A percentile compares a stretch with the other conserved stretches of the same genome.
Evolutionary conservation across 1,140 invertebrate species (phyloP).

Genomic region (Leptopilina boulardi): DNA sequence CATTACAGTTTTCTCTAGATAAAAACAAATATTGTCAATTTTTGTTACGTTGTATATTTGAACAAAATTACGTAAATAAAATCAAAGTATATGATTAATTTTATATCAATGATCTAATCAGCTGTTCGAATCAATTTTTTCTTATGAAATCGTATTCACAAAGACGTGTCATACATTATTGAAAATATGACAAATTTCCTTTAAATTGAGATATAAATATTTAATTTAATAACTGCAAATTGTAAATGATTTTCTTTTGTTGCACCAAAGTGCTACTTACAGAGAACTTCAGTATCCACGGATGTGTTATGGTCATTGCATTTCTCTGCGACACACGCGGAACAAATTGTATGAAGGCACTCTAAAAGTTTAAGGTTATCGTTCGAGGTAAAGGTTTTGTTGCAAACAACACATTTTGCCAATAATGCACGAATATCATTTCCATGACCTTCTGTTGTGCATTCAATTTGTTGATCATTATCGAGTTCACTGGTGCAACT

Average conservation of each 20-base stretch:
- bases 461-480: slow-evolving; percentile 72
- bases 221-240: neutral
- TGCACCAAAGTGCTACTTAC: slow-evolving; percentile 56
- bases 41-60: too few species aligned
- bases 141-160: neutral
- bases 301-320: slow-evolving; percentile 79
- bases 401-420: slow-evolving; percentile 83
- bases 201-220: slow-evolving; percentile 21
- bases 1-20: too few species aligned
- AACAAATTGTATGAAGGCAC: slow-evolving; percentile 90
- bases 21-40: too few species aligned
- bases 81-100: neutral
- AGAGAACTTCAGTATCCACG: slow-evolving; percentile 65
- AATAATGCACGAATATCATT: slow-evolving; percentile 67
- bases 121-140: neutral
- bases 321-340: slow-evolving; percentile 84
- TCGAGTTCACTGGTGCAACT: slow-evolving; percentile 62
- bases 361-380: slow-evolving; percentile 88
- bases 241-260: neutral
- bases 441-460: slow-evolving; percentile 75
- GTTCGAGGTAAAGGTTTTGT: slow-evolving; percentile 77
- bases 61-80: too few species aligned
- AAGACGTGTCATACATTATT: neutral
- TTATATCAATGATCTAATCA: neutral
- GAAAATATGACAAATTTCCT: slow-evolving; percentile 4